phyloP scores from a whole-genome alignment of 1,140 invertebrate species.

The Penaeus indicus region DNA sequence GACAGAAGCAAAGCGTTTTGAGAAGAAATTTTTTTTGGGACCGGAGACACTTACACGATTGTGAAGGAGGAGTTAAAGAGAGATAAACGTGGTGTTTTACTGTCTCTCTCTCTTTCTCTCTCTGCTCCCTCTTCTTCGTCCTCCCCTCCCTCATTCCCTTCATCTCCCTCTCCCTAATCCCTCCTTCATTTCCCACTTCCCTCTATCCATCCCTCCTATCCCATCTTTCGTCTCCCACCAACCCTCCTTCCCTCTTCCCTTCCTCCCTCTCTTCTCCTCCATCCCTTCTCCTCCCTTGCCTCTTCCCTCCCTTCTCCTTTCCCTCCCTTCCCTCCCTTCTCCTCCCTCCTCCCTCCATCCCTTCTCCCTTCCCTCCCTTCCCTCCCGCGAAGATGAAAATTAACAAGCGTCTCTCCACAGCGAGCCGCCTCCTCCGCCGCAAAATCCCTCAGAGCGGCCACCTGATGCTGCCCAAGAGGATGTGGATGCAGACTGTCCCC shows the following conservation, averaged over 20 bases:
- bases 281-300: too few relatives aligned
- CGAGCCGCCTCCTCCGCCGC: constrained; percentile 78
- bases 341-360: neutral
- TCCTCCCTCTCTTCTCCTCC: neutral
- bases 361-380: neutral
- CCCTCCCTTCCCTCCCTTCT: neutral
- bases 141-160: too few relatives aligned
- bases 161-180: too few relatives aligned
- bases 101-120: too few relatives aligned
- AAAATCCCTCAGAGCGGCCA: constrained; percentile 83
- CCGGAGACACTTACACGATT: too few relatives aligned
- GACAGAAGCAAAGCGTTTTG: too few relatives aligned
- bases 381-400: neutral
- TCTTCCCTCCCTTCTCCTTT: neutral
- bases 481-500: constrained; percentile 82
- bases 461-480: constrained; percentile 80
- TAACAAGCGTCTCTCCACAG: constrained; percentile 71
- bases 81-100: too few relatives aligned
- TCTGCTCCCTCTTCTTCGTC: too few relatives aligned
- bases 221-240: neutral
- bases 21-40: too few relatives aligned
- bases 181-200: too few relatives aligned
- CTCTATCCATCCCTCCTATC: neutral
- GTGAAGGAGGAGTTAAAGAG: too few relatives aligned
- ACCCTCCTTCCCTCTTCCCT: neutral